Base-by-base conservation (phyloP, 2,113 vertebrate genomes). In the Fukomys damarensis region DNA sequence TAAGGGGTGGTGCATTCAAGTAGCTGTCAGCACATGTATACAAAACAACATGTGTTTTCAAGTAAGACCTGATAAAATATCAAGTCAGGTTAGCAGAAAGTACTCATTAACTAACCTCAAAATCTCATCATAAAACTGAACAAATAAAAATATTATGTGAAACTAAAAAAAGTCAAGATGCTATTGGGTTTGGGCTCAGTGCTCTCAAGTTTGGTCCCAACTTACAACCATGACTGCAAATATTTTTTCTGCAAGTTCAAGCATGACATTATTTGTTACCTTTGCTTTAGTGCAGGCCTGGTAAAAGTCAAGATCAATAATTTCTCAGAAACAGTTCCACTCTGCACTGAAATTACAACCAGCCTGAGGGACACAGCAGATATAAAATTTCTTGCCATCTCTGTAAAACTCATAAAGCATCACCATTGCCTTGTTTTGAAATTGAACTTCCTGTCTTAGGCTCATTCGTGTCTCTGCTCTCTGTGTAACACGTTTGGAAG, bases 241-340 rank as follows among this genome's bases (percentile, higher is more conserved):
- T 98, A 98, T 98, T 98, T 97, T 98, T 98, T 97, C 94, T 98
- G 97, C 97, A 92, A 92, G 91, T 98, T 98, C 92, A 97, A 97
- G 96, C 98, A 97, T 98, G 97, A 98, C 98, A 98, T 98, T 97
- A 98, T 99, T 98, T 98, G 97, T 98, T 98, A 98, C 96, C 98
- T 98, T 98, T 98, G 89, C 98, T 98, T 97, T 95, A 94, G 85
- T 95, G 81, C 86, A 97, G 97, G 38, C 52, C 97, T 96, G 92
- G 93, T 97, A 86, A 97, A 98, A 98, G 96, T 98, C 97, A 97
- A 98, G 97, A 98, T 98, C 98, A 98, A 86, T 98, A 90, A 5
- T 95, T 97, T 97, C 95, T 94, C 95, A 96, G 96, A 86, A 97
- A 96, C 68, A 95, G 97, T 98, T 98, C 92, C 94, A 98, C 96